Percentiles rank a stretch among this genome's conserved stretches.
These are phyloP conservation scores for Entelurus aequoreus DNA, from an alignment of 2,113 vertebrate species.

Conservation along the genomic window DNA sequence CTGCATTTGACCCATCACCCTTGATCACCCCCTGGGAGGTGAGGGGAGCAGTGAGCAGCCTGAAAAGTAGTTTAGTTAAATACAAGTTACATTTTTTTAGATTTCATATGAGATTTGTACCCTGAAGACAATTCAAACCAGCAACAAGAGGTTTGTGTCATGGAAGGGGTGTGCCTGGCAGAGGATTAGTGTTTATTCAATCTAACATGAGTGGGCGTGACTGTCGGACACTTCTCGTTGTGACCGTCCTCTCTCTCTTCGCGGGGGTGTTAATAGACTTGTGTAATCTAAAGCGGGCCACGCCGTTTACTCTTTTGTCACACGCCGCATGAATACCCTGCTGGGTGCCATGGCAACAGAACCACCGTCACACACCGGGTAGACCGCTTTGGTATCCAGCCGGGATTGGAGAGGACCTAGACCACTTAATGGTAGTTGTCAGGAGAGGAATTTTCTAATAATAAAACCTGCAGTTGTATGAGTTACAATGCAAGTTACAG, in stretches of 20 bases:
- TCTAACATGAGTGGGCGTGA: constrained; percentile 57
- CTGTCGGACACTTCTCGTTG: constrained; percentile 28
- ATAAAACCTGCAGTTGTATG: too few relatives aligned
- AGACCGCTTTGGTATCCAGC: constrained; percentile 7
- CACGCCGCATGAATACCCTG: constrained; percentile 58
- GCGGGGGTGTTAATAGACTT: constrained; percentile 46
- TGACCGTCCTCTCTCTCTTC: constrained; percentile 43
- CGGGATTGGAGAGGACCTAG: neutral
- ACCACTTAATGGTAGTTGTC: too few relatives aligned
- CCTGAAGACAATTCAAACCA: too few relatives aligned
- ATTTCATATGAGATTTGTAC: too few relatives aligned
- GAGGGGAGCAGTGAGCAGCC: too few relatives aligned
- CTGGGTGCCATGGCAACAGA: constrained; percentile 60
- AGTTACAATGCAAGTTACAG: too few relatives aligned
- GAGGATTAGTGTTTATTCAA: constrained; percentile 45
- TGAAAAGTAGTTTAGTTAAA: too few relatives aligned
- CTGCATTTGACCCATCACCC: too few relatives aligned
- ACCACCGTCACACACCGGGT: constrained; percentile 21
- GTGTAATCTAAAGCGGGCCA: constrained; percentile 63
- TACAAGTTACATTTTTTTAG: too few relatives aligned
- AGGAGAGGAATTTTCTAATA: too few relatives aligned
- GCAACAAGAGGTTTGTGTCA: neutral
- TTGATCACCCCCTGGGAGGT: too few relatives aligned
- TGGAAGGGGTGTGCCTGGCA: neutral
- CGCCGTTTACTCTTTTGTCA: constrained; percentile 67